Conservation (phyloP, 2,888 invertebrate genomes). For the Pristionchus fissidentatus region DNA sequence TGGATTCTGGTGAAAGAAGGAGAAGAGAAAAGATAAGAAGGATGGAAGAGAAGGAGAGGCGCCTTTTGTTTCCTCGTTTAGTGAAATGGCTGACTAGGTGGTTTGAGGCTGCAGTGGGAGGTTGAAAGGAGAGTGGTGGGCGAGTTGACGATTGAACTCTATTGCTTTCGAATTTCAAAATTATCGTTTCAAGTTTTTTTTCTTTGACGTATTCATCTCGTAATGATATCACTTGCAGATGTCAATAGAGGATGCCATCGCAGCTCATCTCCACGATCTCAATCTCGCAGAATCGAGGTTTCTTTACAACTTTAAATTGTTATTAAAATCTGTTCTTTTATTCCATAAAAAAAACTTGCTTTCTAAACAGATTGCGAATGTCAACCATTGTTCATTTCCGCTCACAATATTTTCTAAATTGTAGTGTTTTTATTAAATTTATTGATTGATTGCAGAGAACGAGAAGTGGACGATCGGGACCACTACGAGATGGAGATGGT, state of each 20-base stretch:
- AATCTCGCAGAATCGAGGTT: slow-evolving; percentile 13
- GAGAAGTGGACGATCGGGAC: neutral
- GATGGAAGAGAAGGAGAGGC: too few species aligned
- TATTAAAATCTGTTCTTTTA: neutral
- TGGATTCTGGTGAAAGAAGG: slow-evolving; percentile 15
- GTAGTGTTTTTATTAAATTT: neutral
- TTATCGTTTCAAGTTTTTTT: too few species aligned
- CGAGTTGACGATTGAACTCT: too few species aligned
- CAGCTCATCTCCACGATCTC: neutral
- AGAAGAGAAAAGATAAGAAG: slow-evolving; percentile 22
- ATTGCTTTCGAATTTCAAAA: too few species aligned
- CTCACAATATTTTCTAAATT: too few species aligned
- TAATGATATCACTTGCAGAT: slow-evolving; percentile 3
- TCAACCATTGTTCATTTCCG: neutral
- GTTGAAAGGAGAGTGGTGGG: too few species aligned
- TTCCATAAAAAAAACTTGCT: too few species aligned
- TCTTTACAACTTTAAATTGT: neutral
- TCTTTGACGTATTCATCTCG: neutral
- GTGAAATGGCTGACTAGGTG: neutral
- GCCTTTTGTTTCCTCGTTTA: neutral
- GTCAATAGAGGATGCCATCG: slow-evolving; percentile 18
- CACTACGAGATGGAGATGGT: neutral
- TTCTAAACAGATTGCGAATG: neutral
- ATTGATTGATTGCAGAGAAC: neutral
- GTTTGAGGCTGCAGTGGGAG: neutral